Percentiles rank a stretch among this genome's conserved stretches.
These are phyloP conservation scores for Corythornis vintsioides DNA, from an alignment of 2,113 vertebrate species.

Conservation along the genomic window DNA sequence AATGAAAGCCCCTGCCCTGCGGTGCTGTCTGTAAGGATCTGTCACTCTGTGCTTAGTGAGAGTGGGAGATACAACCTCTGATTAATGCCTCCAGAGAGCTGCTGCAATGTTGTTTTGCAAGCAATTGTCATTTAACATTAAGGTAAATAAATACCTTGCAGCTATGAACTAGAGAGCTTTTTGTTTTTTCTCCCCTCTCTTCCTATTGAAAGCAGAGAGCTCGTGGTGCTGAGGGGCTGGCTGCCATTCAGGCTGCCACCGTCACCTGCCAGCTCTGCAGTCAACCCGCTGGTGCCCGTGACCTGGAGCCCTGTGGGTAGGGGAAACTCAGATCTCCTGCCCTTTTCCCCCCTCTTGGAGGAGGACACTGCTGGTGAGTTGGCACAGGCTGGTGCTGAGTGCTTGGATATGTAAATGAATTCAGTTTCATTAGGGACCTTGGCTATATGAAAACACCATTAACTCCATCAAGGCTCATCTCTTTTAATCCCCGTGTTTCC, in stretches of 20 bases:
- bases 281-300: neutral
- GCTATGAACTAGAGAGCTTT: neutral
- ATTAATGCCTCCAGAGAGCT: neutral
- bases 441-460: neutral
- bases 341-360: neutral
- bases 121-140: conserved; percentile 22
- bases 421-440: neutral
- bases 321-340: neutral
- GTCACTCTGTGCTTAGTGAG: neutral
- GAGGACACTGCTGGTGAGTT: neutral
- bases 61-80: neutral
- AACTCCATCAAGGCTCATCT: conserved; percentile 6
- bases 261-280: neutral
- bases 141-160: conserved; percentile 40
- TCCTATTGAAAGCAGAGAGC: neutral
- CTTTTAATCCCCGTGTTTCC: neutral
- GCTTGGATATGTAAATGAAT: neutral
- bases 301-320: no score
- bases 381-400: neutral
- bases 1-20: neutral
- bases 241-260: neutral
- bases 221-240: no score
- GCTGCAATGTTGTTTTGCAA: conserved; percentile 13
- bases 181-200: neutral
- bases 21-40: neutral